Base-by-base conservation (phyloP, 2,888 invertebrate species). In the Furcula furcula region DNA sequence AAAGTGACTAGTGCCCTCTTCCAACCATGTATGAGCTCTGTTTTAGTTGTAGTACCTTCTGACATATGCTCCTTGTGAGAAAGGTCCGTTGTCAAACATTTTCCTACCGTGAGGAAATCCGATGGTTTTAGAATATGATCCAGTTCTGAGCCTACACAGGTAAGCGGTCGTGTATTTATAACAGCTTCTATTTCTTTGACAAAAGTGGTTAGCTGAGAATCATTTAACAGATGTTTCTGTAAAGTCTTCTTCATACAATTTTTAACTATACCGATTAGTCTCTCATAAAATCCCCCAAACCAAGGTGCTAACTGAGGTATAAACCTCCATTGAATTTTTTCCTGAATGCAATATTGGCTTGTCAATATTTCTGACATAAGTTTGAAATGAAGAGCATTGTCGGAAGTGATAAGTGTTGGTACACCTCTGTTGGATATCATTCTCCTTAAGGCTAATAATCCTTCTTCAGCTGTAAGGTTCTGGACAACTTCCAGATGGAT, bases 401-500 rank as follows among this genome's bases (percentile, higher is more conserved):
- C 55, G 1, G 50, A 50, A 1, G 30, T 12, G 18, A 55, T 4
- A 2, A 11, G 6, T 23, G 4, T 2, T 5, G 23, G 23, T 12
- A 23, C 1, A 3, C 11, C 6, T 7, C 23, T 31, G 0, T 37
- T 9, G 10, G 50, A 21, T 7, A 39, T 14, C 18, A 49, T 43
- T 32, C 45, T 25, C 20, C 49, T 43, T 7, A 55, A 11, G 0
- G 47, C 51, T 7, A 55, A 12, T n/a, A 51, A 9, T 20, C 49
- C 40, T 19, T 55, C 46, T 36, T 50, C 53, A 2, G 51, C 45
- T 6, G 53, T 38, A 3, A 55, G 21, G 20, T 59, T 46, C 9
- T 45, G 41, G 0, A 55, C 52, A 1, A 55, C 37, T 32, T 59
- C 54, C 26, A 59, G 12, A 28, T 55, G 55, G 7, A 59, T 34